These are phyloP conservation scores for Pygathrix nemaeus DNA, from an alignment of 2,113 vertebrate species.

Conservation along the genomic window DNA sequence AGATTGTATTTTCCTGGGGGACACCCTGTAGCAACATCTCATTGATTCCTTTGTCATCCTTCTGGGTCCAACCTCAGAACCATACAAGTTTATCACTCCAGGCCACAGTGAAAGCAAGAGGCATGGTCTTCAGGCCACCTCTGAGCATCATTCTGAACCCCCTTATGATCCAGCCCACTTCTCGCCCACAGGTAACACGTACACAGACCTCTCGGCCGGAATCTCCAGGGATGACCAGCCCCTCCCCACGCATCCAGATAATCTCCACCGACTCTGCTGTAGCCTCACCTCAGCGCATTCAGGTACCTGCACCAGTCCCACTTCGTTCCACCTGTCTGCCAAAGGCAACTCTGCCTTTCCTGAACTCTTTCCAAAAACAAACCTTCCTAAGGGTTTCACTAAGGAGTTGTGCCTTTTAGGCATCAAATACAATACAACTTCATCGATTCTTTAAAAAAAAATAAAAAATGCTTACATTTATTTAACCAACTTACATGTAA, in stretches of 20 bases:
- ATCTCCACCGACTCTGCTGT: slow-evolving; percentile 93
- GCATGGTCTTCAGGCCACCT: background rate
- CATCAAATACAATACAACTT: background rate
- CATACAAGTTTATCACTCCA: background rate
- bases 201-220: slow-evolving; percentile 87
- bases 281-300: slow-evolving; percentile 93
- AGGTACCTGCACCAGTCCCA: slow-evolving; percentile 84
- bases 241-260: slow-evolving; percentile 95
- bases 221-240: slow-evolving; percentile 94
- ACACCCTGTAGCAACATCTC: background rate
- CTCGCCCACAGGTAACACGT: slow-evolving; percentile 82
- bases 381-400: background rate
- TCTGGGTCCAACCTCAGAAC: background rate
- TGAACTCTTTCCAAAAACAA: background rate
- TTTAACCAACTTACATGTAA: background rate
- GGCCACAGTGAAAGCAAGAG: background rate
- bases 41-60: background rate
- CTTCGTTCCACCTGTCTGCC: background rate
- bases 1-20: background rate
- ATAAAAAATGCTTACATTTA: background rate
- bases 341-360: background rate
- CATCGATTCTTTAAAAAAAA: background rate
- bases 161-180: slow-evolving; percentile 22
- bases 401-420: background rate
- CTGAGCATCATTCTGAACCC: background rate